These are phyloP conservation scores for Candidula unifasciata DNA, from an alignment of 2,888 invertebrate species.

Conservation along the genomic window DNA sequence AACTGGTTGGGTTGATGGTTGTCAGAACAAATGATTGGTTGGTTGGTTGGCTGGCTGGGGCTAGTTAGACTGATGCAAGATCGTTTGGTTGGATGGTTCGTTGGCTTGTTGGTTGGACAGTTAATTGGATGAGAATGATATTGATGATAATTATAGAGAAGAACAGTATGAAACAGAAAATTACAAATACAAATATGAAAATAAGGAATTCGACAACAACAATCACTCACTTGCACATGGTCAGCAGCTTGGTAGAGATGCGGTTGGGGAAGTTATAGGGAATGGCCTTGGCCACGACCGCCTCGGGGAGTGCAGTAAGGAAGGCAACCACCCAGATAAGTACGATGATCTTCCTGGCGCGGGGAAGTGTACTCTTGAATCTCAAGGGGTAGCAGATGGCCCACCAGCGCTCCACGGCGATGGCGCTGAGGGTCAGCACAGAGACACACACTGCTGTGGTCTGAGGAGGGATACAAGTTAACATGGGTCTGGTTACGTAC, in stretches of 20 bases:
- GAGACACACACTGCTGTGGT: conserved; percentile 95
- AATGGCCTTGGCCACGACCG: conserved; percentile 51
- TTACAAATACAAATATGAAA: no score
- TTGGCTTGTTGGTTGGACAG: no score
- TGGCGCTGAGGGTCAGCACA: conserved; percentile 92
- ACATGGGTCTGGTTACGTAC: not conserved
- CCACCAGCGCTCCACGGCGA: conserved; percentile 95
- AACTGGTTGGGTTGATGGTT: no score
- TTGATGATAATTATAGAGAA: no score
- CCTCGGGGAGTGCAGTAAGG: conserved; percentile 66
- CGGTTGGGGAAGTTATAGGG: conserved; percentile 43
- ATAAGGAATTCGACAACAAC: no score
- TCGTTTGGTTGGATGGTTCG: no score
- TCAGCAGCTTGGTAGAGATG: conserved; percentile 15
- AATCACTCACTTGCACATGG: conserved; percentile 27
- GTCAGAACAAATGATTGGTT: no score
- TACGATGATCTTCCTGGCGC: conserved; percentile 88
- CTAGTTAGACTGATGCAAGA: no score
- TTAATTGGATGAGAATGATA: no score
- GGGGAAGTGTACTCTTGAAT: conserved; percentile 89
- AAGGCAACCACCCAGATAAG: conserved; percentile 90
- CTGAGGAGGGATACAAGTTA: conserved; percentile 80
- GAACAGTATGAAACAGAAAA: no score
- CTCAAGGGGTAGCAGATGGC: conserved; percentile 94
- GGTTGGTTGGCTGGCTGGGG: no score